phyloP scores from a whole-genome alignment of 1,140 invertebrate species.

The Chelonus insularis region DNA sequence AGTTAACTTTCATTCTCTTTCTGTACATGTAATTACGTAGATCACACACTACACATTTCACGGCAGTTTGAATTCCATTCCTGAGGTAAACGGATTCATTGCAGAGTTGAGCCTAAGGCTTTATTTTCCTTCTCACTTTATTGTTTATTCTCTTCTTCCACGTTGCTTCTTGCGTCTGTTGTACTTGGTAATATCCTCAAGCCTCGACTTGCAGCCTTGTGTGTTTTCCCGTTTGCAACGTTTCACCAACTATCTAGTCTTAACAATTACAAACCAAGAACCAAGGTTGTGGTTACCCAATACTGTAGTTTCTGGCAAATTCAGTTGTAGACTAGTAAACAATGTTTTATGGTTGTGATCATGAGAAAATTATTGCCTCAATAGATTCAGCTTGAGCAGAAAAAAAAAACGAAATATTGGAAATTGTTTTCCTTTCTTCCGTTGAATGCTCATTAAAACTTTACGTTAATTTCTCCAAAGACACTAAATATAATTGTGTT shows the following conservation, averaged over 20 bases:
- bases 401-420: no score
- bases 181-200: not conserved
- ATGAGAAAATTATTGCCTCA: not conserved
- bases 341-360: conserved; percentile 2
- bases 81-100: not conserved
- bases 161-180: conserved; percentile 2
- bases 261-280: conserved; percentile 39
- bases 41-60: no score
- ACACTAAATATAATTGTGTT: no score
- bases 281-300: conserved; percentile 52
- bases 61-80: not conserved
- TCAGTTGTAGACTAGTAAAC: conserved; percentile 7
- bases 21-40: no score
- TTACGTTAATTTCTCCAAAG: no score
- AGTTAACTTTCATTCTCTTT: no score
- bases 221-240: conserved; percentile 38
- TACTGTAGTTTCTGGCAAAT: conserved; percentile 34
- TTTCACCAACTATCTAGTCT: conserved; percentile 35
- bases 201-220: conserved; percentile 35
- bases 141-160: not conserved
- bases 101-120: not conserved
- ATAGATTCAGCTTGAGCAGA: not conserved
- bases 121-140: conserved; percentile 14
- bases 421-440: no score
- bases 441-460: no score